Percentiles rank a stretch among this genome's conserved stretches.
Evolutionary conservation across 2,888 invertebrate genomes (phyloP).

Genomic region (Lithodes maja): DNA sequence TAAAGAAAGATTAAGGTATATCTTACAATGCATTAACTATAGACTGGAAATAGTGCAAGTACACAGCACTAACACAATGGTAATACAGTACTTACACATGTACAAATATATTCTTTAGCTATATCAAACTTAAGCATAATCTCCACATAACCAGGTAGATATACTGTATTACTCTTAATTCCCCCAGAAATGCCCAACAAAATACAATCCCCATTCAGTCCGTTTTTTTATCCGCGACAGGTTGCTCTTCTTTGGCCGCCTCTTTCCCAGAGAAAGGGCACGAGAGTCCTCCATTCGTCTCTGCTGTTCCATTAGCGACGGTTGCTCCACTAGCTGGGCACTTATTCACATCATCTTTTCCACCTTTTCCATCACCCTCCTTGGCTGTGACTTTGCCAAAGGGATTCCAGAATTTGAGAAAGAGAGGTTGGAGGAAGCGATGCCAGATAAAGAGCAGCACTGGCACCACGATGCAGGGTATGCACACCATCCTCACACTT

Average conservation of each 20-base stretch:
- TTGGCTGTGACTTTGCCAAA: conserved; percentile 77
- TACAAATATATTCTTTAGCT: too few species aligned
- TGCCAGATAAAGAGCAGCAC: conserved; percentile 88
- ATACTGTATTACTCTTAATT: too few species aligned
- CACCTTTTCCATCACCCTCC: conserved; percentile 11
- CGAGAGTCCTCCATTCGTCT: conserved; percentile 29
- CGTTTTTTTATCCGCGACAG: background rate
- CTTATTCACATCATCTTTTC: conserved; percentile 27
- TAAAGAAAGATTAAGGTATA: background rate
- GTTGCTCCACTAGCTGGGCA: conserved; percentile 24
- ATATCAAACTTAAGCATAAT: too few species aligned
- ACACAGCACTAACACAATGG: too few species aligned
- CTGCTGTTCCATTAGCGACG: conserved; percentile 43
- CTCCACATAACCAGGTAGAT: too few species aligned
- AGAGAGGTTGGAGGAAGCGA: conserved; percentile 86
- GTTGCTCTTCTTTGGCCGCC: background rate
- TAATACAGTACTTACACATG: too few species aligned
- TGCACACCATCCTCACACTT: conserved; percentile 82
- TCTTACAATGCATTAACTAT: background rate
- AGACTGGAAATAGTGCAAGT: too few species aligned
- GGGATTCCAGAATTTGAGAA: conserved; percentile 88
- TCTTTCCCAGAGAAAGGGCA: conserved; percentile 60
- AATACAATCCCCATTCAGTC: background rate
- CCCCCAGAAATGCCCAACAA: too few species aligned
- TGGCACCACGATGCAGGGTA: conserved; percentile 90